Base-by-base conservation (phyloP, 2,113 vertebrate genomes). In the Egretta garzetta region DNA sequence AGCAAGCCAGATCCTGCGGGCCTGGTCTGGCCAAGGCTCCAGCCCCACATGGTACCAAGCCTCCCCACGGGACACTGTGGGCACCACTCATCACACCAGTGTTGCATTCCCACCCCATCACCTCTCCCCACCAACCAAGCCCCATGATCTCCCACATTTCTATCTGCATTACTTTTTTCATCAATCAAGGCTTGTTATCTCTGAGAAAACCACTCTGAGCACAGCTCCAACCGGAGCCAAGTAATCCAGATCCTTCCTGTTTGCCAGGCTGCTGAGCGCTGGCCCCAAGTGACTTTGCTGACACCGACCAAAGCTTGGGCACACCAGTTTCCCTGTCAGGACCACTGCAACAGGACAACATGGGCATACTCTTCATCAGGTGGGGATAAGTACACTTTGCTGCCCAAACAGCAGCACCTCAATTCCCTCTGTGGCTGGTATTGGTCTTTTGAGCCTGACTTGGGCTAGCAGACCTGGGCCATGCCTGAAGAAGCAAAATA, bases 41-140 rank as follows among this genome's bases (percentile, higher is more conserved):
- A 80, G 43, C 30, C 13, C 45, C 35, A 50, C 3, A 0, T 0
- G 0, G 24, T 77, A 18, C 53, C 79, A 86, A 62, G 2, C 3
- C 4, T 49, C 20, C 30, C 63, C 2, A 1, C 0, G 1, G 35
- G 52, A 81, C 26, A 20, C 19, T 3, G 1, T 1, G 16, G 13
- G 58, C 49, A 81, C 1, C 50, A 71, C 10, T 1, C 18, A 50
- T 35, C 24, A 32, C 27, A n/a, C 13, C 39, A 18, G 20, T 3
- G 3, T 8, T 52, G 32, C 32, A 5, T 68, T 82, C 35, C 60
- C n/a, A 76, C 26, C 30, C 52, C 41, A 26, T 19, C 60, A 53
- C 0, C 8, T 23, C 37, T 49, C 64, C 50, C 70, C 37, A 49
- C 30, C 39, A 84, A 3, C 41, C 52, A 70, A 70, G 52, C 41